A percentile compares a stretch with the other conserved stretches of the same genome.
Conservation (phyloP, 2,113 vertebrate species). For the Halichoeres trimaculatus region DNA sequence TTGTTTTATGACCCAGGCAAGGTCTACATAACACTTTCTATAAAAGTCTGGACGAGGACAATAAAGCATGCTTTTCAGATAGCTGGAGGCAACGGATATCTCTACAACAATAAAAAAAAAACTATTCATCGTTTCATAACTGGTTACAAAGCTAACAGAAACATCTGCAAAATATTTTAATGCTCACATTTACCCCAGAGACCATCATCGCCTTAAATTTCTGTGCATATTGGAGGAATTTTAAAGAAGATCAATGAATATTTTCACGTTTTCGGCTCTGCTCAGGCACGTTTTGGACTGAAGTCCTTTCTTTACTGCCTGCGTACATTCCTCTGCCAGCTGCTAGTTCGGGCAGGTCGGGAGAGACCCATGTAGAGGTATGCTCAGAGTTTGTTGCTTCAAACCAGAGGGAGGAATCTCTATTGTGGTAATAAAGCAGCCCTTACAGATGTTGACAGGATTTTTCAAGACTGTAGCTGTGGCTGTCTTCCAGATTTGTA, state of each 20-base stretch:
- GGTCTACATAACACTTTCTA: not conserved
- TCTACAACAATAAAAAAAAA: not conserved
- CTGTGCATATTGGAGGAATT: not conserved
- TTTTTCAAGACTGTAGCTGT: not conserved
- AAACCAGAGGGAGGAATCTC: not conserved
- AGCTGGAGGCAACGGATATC: not conserved
- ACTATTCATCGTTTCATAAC: no score
- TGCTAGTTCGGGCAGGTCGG: conserved; percentile 57
- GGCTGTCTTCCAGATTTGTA: not conserved
- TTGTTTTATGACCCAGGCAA: not conserved
- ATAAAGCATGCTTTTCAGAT: not conserved
- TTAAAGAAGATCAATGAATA: not conserved
- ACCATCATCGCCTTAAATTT: not conserved
- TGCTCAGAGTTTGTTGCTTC: not conserved
- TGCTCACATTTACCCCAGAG: no score
- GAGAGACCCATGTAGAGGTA: not conserved
- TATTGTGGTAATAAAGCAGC: not conserved
- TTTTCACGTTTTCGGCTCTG: conserved; percentile 1
- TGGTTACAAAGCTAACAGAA: no score
- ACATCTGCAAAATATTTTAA: no score
- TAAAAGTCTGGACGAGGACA: not conserved
- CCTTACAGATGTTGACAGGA: not conserved
- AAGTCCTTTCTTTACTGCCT: not conserved
- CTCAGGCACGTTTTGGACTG: not conserved
- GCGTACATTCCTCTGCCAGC: conserved; percentile 43